These are phyloP conservation scores for Lepidocyrtinus sp. DNA, from an alignment of 2,888 invertebrate species.

Conservation along the genomic window DNA sequence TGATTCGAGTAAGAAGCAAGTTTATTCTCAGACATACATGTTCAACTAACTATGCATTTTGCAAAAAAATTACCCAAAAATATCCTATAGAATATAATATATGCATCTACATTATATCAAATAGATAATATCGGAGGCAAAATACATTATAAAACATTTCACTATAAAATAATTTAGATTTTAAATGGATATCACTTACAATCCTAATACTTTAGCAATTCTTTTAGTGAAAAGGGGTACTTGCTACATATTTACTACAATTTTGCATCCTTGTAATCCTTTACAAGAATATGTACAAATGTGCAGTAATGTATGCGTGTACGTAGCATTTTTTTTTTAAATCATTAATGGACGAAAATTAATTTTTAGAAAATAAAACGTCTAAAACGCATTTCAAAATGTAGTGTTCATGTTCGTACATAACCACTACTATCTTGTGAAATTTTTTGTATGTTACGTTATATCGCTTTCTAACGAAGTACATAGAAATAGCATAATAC, in stretches of 20 bases:
- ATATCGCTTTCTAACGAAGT: constrained; percentile 16
- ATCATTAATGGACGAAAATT: too few relatives aligned
- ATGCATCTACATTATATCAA: neutral
- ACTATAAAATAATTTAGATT: neutral
- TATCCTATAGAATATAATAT: neutral
- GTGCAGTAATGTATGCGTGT: too few relatives aligned
- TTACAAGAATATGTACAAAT: too few relatives aligned
- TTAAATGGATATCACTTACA: neutral
- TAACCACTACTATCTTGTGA: neutral
- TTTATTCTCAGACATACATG: constrained; percentile 40
- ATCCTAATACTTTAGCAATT: neutral
- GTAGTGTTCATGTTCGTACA: neutral
- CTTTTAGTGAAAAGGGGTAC: neutral
- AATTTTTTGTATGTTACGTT: neutral
- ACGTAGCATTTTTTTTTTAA: too few relatives aligned
- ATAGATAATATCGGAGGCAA: neutral
- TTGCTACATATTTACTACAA: neutral
- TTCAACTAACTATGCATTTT: constrained; percentile 48
- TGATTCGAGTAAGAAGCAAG: constrained; percentile 34
- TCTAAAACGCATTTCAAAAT: neutral
- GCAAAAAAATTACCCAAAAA: neutral
- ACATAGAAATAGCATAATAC: neutral
- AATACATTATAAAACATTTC: neutral
- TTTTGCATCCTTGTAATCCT: neutral
- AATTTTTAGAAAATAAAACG: neutral